Base-by-base conservation (phyloP, 2,797 vertebrate species). In the Pseudomugil gertrudae region DNA sequence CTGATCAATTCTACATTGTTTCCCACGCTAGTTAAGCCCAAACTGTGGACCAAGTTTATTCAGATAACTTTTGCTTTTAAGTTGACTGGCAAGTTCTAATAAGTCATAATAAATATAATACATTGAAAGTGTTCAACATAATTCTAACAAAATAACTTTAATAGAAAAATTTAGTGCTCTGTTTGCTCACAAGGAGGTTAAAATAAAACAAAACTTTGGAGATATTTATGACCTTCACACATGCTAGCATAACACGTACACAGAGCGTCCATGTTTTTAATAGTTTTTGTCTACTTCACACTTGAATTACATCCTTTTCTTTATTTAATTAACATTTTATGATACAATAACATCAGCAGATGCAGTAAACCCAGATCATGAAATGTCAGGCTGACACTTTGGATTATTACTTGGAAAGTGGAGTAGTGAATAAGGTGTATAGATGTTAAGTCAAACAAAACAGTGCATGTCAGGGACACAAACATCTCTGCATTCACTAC, bases 391-490 rank as follows among this genome's bases (percentile, higher is more conserved):
- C 77, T 76, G 74, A 78, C 74, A 64, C 75, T 72, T 78, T 70
- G 72, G 59, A 76, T 84, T 74, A 73, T 40, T 21, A 68, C 45
- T 57, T 61, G 56, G 56, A 73, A 53, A 81, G 64, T 33, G 0
- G 19, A 65, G 63, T 54, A 0, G 57, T 69, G 76, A 72, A 76
- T 58, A 83, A 84, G 81, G 59, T 76, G 63, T 63, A 74, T 67
- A 50, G 13, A 67, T 74, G 67, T 76, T 83, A 74, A 78, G 62
- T 75, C 82, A 77, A 81, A 86, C 71, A 84, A 78, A 86, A 83
- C 73, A 69, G 73, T 81, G 64, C 54, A 57, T 71, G 66, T 74
- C 53, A 72, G 63, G 67, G 55, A 76, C 69, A 71, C 54, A 64
- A 63, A 62, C 58, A 65, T 54, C 21, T 72, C 56, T 65, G 19